Conservation (phyloP, 2,113 vertebrate species). For the Serilophus lunatus region DNA sequence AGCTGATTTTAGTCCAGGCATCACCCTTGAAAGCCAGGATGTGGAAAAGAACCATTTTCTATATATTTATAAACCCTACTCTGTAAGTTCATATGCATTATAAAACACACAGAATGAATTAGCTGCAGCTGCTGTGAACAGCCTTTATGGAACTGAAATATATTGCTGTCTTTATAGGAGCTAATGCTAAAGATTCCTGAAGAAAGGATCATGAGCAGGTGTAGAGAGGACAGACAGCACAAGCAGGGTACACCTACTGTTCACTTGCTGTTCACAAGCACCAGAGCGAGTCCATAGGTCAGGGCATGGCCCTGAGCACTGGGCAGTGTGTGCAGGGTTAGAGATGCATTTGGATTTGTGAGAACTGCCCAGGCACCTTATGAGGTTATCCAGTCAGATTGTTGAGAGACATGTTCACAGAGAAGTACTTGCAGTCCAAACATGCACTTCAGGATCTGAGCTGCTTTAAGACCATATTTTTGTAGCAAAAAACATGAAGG, state of each 20-base stretch:
- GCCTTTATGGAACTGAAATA: neutral
- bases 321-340: neutral
- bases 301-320: neutral
- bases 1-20: neutral
- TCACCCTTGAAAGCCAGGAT: neutral
- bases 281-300: neutral
- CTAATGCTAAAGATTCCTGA: neutral
- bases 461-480: neutral
- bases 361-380: neutral
- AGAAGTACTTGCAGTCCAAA: neutral
- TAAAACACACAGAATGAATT: neutral
- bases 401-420: rapidly evolving
- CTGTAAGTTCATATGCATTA: neutral
- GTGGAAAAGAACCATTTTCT: neutral
- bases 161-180: neutral
- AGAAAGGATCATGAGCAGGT: neutral
- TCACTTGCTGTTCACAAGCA: neutral
- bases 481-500: neutral
- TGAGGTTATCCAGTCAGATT: neutral
- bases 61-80: neutral
- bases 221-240: neutral
- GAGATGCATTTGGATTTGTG: neutral
- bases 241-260: neutral
- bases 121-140: neutral
- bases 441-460: neutral